Evolutionary conservation across 2,888 invertebrate genomes (phyloP), one percentile per base, ranked within the genome.

Genomic region (Trissolcus brochymenae): DNA sequence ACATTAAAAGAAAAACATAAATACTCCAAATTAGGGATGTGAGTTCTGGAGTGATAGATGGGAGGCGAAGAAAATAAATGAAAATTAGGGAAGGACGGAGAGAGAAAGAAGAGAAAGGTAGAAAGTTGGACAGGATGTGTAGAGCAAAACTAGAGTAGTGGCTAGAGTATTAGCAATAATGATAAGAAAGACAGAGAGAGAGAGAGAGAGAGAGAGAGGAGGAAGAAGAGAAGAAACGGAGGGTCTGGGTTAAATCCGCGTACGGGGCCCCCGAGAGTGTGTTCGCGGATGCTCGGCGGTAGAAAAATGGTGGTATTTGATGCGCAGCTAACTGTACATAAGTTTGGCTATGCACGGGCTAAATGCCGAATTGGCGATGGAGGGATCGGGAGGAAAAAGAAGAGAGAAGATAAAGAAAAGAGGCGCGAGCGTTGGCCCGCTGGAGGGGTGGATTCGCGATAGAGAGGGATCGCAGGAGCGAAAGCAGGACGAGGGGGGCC

Each of bases 321-420:
- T 82, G 83, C 83, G 83, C 82, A 82, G 84, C 82, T 84, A 87
- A 87, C 85, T 85, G 86, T 87, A 85, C 85, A 84, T 83, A 86
- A 87, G 84, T 87, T 88, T 83, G 85, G 84, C 86, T 87, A 72
- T 72, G 76, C 76, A 68, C 72, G 67, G 76, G 67, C 67, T 67
- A 76, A 70, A 76, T 70, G 70, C 65, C 76, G 71, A 66, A 76
- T 70, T 60, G 71, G 17, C 65, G 61, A 54, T 43, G 70, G 55
- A 43, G 70, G 64, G 55, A 64, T 13, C 50, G 53, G 49, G 59
- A 68, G 68, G 68, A 17, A 65, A 46, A 77, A 54, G 62, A 71
- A 66, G 61, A 55, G 61, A 35, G 68, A 54, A 49, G 61, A 56
- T 17, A 51, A 53, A 55, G 54, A 62, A 67, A 53, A 57, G 71